Evolutionary conservation across 2,888 invertebrate genomes (phyloP), one percentile per base, ranked within the genome.

Genomic region (Heteromyza rotundicornis): DNA sequence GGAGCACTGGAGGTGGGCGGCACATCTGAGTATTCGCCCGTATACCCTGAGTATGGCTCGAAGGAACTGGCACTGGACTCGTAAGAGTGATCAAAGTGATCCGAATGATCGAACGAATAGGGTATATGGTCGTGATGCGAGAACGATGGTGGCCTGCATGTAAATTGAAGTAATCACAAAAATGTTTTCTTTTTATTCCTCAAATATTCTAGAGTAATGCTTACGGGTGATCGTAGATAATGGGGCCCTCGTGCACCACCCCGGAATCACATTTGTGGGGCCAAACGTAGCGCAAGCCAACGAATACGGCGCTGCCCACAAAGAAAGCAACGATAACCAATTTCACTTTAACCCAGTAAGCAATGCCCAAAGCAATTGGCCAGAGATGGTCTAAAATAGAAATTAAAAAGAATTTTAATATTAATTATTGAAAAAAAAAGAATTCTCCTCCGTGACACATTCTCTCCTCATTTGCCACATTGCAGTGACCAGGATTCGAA

Each of bases 291-390:
- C 77, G 76, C 20, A 80, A 65, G 2, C 81, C 83, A 70, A 79
- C 68, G 17, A 78, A 79, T 14, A 82, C 66, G 2, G 82, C 80
- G 24, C 79, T 79, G 23, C 82, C 83, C 57, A 82, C 69, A 64
- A 82, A 74, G 70, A 82, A 82, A 19, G 79, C 77, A 7, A 81
- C 79, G 32, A 83, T 73, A 1, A 82, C 73, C 22, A 82, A 71
- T 66, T 83, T 83, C 20, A 83, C 76, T 70, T 83, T 83, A 17
- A 83, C 69, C 75, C 79, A 80, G 57, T 80, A 82, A 27, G 82
- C 76, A 56, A 82, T 76, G 0, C 78, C 81, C 59, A 83, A 57
- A 1, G 81, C 77, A 52, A 74, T 66, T 14, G 76, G 81, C 77
- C 79, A 81, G 19, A 77, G 63, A 40, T 79, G 77, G 64, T 27